Base-by-base conservation (phyloP, 2,888 invertebrate species). In the Caenorhabditis virilis region DNA sequence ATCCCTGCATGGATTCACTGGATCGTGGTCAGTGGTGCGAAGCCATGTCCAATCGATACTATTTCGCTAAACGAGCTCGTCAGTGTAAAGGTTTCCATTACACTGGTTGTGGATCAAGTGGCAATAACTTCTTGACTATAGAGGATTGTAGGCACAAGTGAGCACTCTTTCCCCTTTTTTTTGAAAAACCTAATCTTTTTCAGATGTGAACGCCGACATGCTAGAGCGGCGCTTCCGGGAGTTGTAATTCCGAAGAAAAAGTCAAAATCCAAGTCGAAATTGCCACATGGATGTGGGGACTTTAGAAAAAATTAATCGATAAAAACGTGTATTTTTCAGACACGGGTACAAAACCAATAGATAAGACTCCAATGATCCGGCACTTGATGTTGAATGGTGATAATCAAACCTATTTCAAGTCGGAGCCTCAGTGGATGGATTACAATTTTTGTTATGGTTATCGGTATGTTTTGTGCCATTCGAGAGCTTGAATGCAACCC, bases 21-120 rank as follows among this genome's bases (percentile, higher is more conserved):
- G 79, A 81, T 50, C 60, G 80, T 41, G 80, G 81, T 22, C 62
- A 56, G 20, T 78, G 78, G 78, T 81, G 80, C 54, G 76, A 76
- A 46, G 64, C 71, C 15, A 80, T 80, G 80, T 72, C 65, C 9
- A 73, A 76, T 39, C 35, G 70, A 41, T 74, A 72, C 18, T 72
- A 72, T 46, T 74, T 66, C 55, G 69, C 73, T 49, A 71, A 69
- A 49, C 59, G 63, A 48, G 51, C 62, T 1, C 57, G 57, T 15
- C 48, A 65, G 33, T 75, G 75, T 39, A 58, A 60, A 50, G 75
- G 77, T n/a, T 81, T 82, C 46, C 81, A 82, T 57, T 82, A 82
- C 64, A 78, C 80, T 1, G 82, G 82, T 15, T 80, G 81, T 47
- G 81, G 80, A 35, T 64, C 74, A 41, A 71, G 71, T 26, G 57